phyloP scores from a whole-genome alignment of 2,113 vertebrate genomes.

The Podilymbus podiceps region DNA sequence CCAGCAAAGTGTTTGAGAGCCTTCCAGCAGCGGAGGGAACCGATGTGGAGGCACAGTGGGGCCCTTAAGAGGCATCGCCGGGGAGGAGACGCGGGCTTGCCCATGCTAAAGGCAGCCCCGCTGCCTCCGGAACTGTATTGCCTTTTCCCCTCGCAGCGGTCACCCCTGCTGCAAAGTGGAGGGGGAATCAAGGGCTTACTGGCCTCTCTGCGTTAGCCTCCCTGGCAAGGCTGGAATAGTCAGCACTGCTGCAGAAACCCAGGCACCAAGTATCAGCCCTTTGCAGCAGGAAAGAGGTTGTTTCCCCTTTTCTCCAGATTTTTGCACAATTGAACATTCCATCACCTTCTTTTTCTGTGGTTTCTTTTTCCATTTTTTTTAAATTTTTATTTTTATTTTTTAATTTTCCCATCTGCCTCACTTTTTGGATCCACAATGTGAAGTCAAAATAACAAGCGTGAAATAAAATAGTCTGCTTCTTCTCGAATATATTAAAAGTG shows the following conservation, averaged over 20 bases:
- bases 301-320: neutral
- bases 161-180: neutral
- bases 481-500: neutral
- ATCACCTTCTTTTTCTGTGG: neutral
- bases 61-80: neutral
- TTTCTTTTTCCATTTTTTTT: neutral
- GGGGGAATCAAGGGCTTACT: neutral
- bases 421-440: neutral
- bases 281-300: neutral
- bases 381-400: neutral
- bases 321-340: neutral
- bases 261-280: neutral
- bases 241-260: neutral
- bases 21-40: neutral
- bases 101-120: fast-evolving
- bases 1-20: neutral
- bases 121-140: fast-evolving
- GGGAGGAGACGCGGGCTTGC: neutral
- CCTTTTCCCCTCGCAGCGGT: neutral
- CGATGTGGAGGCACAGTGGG: too few relatives aligned
- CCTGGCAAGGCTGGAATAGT: neutral
- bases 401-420: neutral
- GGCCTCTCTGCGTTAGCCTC: neutral
- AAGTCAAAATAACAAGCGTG: neutral
- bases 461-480: neutral